Percentiles rank a stretch among this genome's conserved stretches.
phyloP scores from a whole-genome alignment of 1,140 invertebrate genomes.

The Hycleus phaleratus region DNA sequence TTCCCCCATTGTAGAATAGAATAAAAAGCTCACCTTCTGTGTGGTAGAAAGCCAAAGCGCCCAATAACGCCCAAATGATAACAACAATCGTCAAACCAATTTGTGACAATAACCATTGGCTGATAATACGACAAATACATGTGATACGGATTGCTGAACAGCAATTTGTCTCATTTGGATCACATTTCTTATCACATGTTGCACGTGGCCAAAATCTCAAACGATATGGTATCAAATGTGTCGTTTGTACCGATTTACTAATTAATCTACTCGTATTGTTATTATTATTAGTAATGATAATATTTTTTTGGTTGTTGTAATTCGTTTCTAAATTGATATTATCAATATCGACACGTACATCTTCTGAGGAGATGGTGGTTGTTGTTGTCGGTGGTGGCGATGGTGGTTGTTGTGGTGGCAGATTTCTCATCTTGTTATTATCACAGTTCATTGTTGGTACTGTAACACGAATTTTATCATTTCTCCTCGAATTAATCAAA shows the following conservation, averaged over 20 bases:
- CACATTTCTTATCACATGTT: conserved; percentile 33
- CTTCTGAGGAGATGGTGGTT: too few relatives aligned
- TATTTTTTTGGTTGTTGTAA: conserved; percentile 17
- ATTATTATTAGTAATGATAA: conserved; percentile 2
- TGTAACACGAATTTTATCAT: too few relatives aligned
- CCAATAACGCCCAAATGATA: conserved; percentile 48
- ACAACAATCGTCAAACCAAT: conserved; percentile 47
- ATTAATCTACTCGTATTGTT: neutral
- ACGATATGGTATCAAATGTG: conserved; percentile 42
- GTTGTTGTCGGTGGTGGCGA: too few relatives aligned
- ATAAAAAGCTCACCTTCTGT: conserved; percentile 44
- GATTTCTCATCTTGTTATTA: too few relatives aligned
- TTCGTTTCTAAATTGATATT: conserved; percentile 34
- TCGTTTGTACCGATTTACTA: conserved; percentile 41
- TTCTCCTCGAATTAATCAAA: too few relatives aligned
- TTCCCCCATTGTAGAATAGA: too few relatives aligned
- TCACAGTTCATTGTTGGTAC: too few relatives aligned
- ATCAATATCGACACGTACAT: conserved; percentile 27
- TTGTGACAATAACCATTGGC: conserved; percentile 42
- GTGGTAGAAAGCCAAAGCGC: conserved; percentile 49
- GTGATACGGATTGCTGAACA: conserved; percentile 22
- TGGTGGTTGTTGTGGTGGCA: too few relatives aligned
- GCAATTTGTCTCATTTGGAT: conserved; percentile 22
- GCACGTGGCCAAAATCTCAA: conserved; percentile 43
- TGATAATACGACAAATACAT: conserved; percentile 32